Conservation (phyloP, 2,888 invertebrate genomes). For the Agonopterix alstromeriana region DNA sequence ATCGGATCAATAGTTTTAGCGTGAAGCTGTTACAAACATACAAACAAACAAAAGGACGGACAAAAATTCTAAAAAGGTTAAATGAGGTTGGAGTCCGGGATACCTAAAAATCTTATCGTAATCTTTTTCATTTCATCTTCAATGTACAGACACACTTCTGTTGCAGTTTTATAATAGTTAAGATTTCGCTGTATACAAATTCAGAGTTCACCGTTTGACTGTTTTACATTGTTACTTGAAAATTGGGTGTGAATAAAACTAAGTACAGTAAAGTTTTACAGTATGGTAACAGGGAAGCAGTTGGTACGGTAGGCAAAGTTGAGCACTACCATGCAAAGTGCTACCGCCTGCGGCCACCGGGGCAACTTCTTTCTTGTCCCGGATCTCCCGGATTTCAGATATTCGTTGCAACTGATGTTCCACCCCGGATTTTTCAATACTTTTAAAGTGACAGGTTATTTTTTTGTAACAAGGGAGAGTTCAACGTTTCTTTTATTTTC, state of each 20-base stretch:
- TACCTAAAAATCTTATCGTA: too few relatives aligned
- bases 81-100: too few relatives aligned
- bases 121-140: too few relatives aligned
- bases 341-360: conserved; percentile 22
- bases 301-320: conserved; percentile 27
- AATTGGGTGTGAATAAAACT: conserved; percentile 61
- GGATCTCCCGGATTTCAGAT: conserved; percentile 6
- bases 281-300: conserved; percentile 23
- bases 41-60: too few relatives aligned
- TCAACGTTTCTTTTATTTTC: conserved; percentile 20
- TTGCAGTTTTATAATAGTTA: too few relatives aligned
- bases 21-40: too few relatives aligned
- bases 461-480: background rate
- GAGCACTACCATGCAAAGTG: conserved; percentile 25
- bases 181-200: too few relatives aligned
- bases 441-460: background rate
- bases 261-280: conserved; percentile 46
- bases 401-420: conserved; percentile 7
- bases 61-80: too few relatives aligned
- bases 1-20: too few relatives aligned
- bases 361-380: conserved; percentile 33
- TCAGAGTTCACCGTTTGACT: background rate
- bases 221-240: conserved; percentile 9
- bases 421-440: conserved; percentile 5
- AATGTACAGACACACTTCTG: too few relatives aligned